Conservation (phyloP, 1,140 invertebrate species). For the Cotesia glomerata region DNA sequence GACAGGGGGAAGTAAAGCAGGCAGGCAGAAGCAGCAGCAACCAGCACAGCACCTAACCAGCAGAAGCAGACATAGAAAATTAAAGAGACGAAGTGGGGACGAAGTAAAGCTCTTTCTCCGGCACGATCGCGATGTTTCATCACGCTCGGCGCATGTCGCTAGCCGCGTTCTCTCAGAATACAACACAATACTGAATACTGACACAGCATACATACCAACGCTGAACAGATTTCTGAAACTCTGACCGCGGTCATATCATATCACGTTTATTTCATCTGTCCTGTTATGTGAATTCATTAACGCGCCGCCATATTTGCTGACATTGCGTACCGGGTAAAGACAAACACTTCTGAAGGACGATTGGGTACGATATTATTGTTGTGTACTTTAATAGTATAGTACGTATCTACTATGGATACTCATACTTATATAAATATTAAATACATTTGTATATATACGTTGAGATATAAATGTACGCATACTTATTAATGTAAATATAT, state of each 20-base stretch:
- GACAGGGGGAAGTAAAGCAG: slow-evolving; percentile 5
- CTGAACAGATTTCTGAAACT: slow-evolving; percentile 4
- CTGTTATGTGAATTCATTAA: neutral
- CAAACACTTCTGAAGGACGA: neutral
- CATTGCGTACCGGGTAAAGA: neutral
- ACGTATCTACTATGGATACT: too few relatives aligned
- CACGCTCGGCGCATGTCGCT: slow-evolving; percentile 39
- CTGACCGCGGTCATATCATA: neutral
- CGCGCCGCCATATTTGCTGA: neutral
- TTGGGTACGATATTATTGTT: neutral
- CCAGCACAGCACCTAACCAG: neutral
- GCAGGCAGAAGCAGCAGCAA: neutral
- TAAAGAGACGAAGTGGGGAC: slow-evolving; percentile 5
- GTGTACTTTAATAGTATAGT: neutral
- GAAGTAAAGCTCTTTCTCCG: slow-evolving; percentile 26
- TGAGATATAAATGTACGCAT: too few relatives aligned
- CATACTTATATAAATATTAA: neutral
- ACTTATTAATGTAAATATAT: too few relatives aligned
- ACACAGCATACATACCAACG: neutral
- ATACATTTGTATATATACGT: too few relatives aligned
- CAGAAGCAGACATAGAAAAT: slow-evolving; percentile 1
- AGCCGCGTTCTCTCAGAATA: slow-evolving; percentile 44
- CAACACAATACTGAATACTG: slow-evolving; percentile 25
- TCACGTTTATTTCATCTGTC: neutral
- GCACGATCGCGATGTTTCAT: slow-evolving; percentile 28